Base-by-base conservation (phyloP, 2,888 invertebrate genomes). In the Diarsia mendica region DNA sequence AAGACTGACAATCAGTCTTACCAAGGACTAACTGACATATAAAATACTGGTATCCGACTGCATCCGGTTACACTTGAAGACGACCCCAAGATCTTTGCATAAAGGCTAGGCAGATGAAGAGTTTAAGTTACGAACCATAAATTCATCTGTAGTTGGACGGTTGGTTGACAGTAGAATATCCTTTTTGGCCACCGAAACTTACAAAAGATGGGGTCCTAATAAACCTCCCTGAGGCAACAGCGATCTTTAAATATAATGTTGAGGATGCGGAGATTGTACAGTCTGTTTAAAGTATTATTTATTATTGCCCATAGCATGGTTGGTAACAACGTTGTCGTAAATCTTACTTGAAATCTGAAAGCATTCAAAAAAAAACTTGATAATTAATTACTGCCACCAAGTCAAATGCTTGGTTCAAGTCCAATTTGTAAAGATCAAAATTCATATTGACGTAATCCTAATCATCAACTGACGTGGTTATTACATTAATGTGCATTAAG, bases 401-500 rank as follows among this genome's bases (percentile, higher is more conserved):
- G 2, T 79, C 72, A 9, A 71, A 72, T 18, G 33, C 72, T 2
- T 64, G n/a, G 51, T 23, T 67, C 9, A 49, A 67, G 18, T 67
- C 6, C 49, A 46, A 60, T 18, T 39, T 6, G 11, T n/a, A 53
- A 48, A 78, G 10, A 11, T 23, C 46, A 20, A 23, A 61, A 49
- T 55, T 15, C 13, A 72, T 49, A 28, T 71, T 46, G 20, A 74
- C 13, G 20, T 61, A 18, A 60, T 60, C 28, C 58, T 58, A 58
- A 61, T 44, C 10, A 49, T 33, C 5, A 44, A 66, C 10, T 55
- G 23, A 20, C 51, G 65, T 61, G 60, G 51, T 28, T 75, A 80
- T 80, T 44, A 46, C 28, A 49, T 66, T 65, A 73, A 66, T 79
- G 48, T 48, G 74, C 58, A 78, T 48, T 60, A 66, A 18, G 74